A percentile compares a stretch with the other conserved stretches of the same genome.
Evolutionary conservation across 2,797 vertebrate species (phyloP).

Genomic region (Phyllotis vaccarum): DNA sequence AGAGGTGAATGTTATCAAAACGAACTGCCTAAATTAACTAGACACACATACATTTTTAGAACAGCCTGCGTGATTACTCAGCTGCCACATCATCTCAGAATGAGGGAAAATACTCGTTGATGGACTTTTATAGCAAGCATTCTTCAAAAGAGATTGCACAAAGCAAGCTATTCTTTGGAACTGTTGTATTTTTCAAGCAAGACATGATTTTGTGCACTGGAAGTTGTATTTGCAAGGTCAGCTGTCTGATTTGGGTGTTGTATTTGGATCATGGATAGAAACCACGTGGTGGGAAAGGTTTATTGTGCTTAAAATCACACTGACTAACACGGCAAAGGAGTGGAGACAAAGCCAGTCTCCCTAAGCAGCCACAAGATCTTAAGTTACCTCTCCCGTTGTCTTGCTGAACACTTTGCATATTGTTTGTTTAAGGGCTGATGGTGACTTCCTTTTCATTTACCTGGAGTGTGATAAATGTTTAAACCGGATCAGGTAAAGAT

Average conservation of each 20-base stretch:
- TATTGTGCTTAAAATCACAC: conserved; percentile 61
- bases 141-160: conserved; percentile 57
- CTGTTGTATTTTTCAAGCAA: conserved; percentile 58
- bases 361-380: conserved; percentile 38
- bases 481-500: conserved; percentile 42
- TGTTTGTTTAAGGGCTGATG: conserved; percentile 69
- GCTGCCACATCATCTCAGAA: conserved; percentile 69
- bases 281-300: conserved; percentile 45
- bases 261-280: conserved; percentile 3
- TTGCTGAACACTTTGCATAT: conserved; percentile 38
- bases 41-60: conserved; percentile 80
- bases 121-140: conserved; percentile 68
- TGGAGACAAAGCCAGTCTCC: conserved; percentile 27
- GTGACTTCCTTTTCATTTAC: conserved; percentile 62
- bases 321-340: conserved; percentile 28
- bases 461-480: conserved; percentile 70
- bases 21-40: conserved; percentile 83
- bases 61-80: conserved; percentile 78
- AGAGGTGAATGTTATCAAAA: conserved; percentile 84
- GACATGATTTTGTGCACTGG: conserved; percentile 49
- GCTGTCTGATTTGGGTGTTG: neutral
- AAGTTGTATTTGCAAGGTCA: conserved; percentile 62
- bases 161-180: conserved; percentile 46
- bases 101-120: conserved; percentile 61
- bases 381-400: conserved; percentile 34